Evolutionary conservation across 2,888 invertebrate genomes (phyloP).

Genomic region (Lasioglossum oenotherae): DNA sequence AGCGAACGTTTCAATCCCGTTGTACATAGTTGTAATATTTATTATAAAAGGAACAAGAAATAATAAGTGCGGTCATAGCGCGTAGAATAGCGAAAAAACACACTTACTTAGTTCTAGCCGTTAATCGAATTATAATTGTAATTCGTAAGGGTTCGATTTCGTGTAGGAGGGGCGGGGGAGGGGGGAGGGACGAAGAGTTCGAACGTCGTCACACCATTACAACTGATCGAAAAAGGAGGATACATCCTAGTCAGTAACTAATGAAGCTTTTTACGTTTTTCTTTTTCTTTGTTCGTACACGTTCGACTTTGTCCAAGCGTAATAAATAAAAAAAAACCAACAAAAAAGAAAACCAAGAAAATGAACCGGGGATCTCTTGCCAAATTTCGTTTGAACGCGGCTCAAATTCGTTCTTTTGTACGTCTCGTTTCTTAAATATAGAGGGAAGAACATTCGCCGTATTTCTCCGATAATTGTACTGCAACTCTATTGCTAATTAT

Average conservation of each 20-base stretch:
- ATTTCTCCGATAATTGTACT: constrained; percentile 76
- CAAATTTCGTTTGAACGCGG: constrained; percentile 76
- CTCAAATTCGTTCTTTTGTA: constrained; percentile 67
- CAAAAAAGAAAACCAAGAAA: background rate
- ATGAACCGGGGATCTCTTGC: constrained; percentile 74
- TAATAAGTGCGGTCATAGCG: constrained; percentile 69
- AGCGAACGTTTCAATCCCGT: constrained; percentile 60
- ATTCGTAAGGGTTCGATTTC: constrained; percentile 48
- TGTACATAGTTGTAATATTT: constrained; percentile 84
- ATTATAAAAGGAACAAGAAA: constrained; percentile 70
- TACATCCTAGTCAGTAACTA: constrained; percentile 80
- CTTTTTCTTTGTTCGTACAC: constrained; percentile 59
- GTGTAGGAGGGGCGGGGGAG: background rate
- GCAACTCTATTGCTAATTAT: constrained; percentile 66
- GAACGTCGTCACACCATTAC: constrained; percentile 39
- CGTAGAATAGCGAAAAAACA: constrained; percentile 67
- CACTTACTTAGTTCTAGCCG: constrained; percentile 75
- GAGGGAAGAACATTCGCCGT: constrained; percentile 61
- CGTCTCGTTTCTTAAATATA: constrained; percentile 41
- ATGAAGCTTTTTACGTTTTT: constrained; percentile 60
- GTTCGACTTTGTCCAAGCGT: constrained; percentile 42
- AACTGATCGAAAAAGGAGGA: constrained; percentile 60
- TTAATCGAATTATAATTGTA: constrained; percentile 55
- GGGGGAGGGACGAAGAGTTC: constrained; percentile 28
- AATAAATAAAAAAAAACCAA: background rate